Evolutionary conservation across 2,888 invertebrate genomes (phyloP).

Genomic region (Aphidoletes aphidimyza): DNA sequence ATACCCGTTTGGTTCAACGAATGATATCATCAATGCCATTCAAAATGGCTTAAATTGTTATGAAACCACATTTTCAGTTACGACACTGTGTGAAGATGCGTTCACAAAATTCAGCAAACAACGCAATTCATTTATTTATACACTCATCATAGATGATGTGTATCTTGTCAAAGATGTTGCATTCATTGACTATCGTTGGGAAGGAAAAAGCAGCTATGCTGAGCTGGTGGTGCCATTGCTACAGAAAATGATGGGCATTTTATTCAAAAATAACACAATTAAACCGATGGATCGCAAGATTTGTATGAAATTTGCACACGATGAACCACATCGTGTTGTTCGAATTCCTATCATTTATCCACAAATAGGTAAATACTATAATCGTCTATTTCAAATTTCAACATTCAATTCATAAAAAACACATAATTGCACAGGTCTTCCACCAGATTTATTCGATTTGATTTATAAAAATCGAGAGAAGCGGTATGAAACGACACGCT

Average conservation of each 20-base stretch:
- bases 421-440: neutral
- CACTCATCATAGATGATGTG: neutral
- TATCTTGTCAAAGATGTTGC: neutral
- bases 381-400: neutral
- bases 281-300: neutral
- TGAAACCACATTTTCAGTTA: neutral
- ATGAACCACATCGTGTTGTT: neutral
- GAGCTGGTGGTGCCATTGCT: neutral
- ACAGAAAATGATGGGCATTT: neutral
- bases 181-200: neutral
- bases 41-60: neutral
- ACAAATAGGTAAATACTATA: no score
- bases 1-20: no score
- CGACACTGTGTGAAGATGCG: neutral
- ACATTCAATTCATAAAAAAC: neutral
- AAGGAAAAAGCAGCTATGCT: neutral
- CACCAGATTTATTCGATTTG: neutral
- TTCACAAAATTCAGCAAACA: neutral
- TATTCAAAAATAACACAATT: neutral
- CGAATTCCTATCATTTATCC: neutral
- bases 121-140: neutral
- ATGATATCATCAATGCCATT: no score
- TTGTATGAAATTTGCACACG: slow-evolving; percentile 35
- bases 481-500: neutral
- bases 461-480: neutral